Conservation (phyloP, 2,113 vertebrate species). For the Rhadina sibilatrix region DNA sequence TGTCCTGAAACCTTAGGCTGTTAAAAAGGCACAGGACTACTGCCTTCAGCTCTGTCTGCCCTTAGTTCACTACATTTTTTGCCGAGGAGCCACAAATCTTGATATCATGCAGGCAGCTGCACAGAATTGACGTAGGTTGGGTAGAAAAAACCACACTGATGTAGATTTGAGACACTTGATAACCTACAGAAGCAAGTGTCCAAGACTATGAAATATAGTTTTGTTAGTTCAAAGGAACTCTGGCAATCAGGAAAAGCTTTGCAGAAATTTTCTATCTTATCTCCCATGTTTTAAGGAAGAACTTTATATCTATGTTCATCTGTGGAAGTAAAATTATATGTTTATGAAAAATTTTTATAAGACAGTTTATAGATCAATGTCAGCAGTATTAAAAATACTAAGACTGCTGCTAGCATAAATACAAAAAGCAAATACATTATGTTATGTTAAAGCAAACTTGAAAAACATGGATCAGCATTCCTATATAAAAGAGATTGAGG, state of each 20-base stretch:
- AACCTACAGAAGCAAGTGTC: neutral
- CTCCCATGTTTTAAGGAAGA: neutral
- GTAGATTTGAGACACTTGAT: neutral
- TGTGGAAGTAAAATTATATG: neutral
- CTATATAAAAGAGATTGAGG: neutral
- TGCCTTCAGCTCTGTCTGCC: neutral
- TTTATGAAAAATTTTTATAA: neutral
- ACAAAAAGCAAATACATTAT: neutral
- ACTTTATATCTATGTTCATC: neutral
- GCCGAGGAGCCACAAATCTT: neutral
- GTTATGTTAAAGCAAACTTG: neutral
- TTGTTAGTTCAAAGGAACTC: neutral
- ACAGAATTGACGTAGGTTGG: neutral
- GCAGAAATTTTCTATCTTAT: neutral
- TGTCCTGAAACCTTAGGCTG: neutral
- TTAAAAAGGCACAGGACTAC: neutral
- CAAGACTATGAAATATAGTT: neutral
- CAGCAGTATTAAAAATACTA: neutral
- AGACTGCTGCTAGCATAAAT: neutral
- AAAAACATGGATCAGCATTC: neutral
- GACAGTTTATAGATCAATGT: neutral
- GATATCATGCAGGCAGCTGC: neutral
- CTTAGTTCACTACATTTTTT: neutral
- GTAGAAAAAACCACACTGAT: neutral
- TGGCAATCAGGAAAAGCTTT: neutral